Percentiles rank a stretch among this genome's conserved stretches.
phyloP scores from a whole-genome alignment of 2,888 invertebrate genomes.

The Alcis repandata region DNA sequence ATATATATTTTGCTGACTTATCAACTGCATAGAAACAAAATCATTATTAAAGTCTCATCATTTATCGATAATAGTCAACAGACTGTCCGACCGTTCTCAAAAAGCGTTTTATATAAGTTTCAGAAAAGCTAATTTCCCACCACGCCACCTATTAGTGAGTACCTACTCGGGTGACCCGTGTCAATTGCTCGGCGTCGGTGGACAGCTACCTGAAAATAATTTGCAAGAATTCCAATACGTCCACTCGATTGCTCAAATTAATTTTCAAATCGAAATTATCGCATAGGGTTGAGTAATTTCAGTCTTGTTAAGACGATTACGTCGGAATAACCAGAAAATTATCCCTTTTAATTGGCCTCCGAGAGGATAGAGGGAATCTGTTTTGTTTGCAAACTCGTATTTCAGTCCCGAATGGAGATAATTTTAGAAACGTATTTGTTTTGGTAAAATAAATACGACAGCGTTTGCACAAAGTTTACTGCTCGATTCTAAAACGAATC shows the following conservation, averaged over 20 bases:
- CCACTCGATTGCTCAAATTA: conserved; percentile 22
- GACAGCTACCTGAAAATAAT: conserved; percentile 14
- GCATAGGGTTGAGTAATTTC: conserved; percentile 19
- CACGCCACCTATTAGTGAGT: neutral
- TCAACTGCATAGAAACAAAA: too few species aligned
- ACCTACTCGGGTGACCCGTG: neutral
- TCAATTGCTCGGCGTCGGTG: neutral
- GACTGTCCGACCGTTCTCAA: neutral
- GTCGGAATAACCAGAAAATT: conserved; percentile 42
- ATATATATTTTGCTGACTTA: too few species aligned
- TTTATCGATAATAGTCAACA: neutral
- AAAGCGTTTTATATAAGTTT: neutral
- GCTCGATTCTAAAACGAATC: conserved; percentile 8
- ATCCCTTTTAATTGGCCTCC: conserved; percentile 45
- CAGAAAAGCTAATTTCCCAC: neutral
- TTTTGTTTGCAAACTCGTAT: conserved; percentile 43
- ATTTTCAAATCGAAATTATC: conserved; percentile 26
- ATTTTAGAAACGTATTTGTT: conserved; percentile 42
- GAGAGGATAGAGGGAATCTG: conserved; percentile 29
- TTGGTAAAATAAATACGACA: conserved; percentile 39
- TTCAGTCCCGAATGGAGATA: conserved; percentile 37
- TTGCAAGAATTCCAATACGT: conserved; percentile 11
- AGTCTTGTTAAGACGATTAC: conserved; percentile 41
- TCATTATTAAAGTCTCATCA: too few species aligned
- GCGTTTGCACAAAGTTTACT: conserved; percentile 26